Evolutionary conservation across 2,113 vertebrate genomes (phyloP).

Genomic region (Columbina picui): DNA sequence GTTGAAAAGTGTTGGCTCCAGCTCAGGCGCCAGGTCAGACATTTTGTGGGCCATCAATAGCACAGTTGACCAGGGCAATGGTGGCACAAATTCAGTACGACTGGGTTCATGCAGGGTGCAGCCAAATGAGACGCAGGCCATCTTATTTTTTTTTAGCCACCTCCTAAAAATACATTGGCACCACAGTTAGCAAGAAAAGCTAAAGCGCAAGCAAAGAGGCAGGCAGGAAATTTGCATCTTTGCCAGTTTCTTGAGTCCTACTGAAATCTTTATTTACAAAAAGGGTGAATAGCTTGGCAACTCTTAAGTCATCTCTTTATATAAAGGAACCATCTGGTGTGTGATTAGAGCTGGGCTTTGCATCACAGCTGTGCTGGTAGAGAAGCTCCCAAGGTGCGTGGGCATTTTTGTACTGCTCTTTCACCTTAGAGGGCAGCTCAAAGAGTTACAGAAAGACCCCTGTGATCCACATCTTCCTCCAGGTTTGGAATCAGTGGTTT

Average conservation of each 20-base stretch:
- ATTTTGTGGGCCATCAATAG: neutral
- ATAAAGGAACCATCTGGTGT: conserved; percentile 58
- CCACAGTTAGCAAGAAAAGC: neutral
- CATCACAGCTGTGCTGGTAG: neutral
- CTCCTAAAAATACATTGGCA: conserved; percentile 45
- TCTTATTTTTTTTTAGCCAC: neutral
- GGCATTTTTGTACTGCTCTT: neutral
- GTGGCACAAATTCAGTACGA: neutral
- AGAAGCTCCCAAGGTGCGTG: neutral
- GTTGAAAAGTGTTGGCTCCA: neutral
- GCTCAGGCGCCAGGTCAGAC: neutral
- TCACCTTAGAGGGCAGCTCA: neutral
- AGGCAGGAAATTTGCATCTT: conserved; percentile 31
- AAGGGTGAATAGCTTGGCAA: conserved; percentile 64
- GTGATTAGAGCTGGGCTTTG: neutral
- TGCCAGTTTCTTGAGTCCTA: conserved; percentile 19
- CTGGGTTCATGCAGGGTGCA: neutral
- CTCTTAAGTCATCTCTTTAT: conserved; percentile 1
- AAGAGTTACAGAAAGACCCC: neutral
- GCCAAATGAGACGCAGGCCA: neutral
- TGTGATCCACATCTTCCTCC: neutral
- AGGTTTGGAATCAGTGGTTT: neutral
- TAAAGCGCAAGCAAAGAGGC: neutral
- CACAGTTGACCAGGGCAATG: neutral
- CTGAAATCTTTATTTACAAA: conserved; percentile 61